These are phyloP conservation scores for Poliocrania exsul DNA, from an alignment of 2,797 vertebrate species.

Conservation along the genomic window DNA sequence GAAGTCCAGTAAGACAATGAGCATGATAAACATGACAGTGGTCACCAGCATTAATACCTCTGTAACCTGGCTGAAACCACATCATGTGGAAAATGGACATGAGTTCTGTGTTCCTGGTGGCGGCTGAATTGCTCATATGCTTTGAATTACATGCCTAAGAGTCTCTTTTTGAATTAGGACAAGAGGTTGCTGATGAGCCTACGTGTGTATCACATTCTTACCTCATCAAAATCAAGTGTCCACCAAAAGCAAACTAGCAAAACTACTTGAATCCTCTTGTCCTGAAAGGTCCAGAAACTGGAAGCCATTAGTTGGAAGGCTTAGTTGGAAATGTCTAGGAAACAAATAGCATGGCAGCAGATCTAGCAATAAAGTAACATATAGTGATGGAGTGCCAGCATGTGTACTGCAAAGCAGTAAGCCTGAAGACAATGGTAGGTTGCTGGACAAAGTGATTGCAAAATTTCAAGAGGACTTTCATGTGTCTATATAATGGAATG, in stretches of 20 bases:
- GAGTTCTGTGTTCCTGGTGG: not conserved
- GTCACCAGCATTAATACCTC: not conserved
- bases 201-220: not conserved
- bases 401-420: not conserved
- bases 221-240: not conserved
- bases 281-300: not conserved
- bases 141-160: not conserved
- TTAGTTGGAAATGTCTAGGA: not conserved
- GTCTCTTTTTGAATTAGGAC: not conserved
- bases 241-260: not conserved
- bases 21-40: not conserved
- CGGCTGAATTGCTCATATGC: not conserved
- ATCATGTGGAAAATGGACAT: not conserved
- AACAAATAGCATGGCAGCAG: not conserved
- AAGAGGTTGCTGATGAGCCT: not conserved
- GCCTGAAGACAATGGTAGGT: not conserved
- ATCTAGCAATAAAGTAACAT: not conserved
- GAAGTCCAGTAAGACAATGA: not conserved
- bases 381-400: not conserved
- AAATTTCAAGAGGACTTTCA: not conserved
- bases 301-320: not conserved
- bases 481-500: not conserved
- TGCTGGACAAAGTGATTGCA: not conserved
- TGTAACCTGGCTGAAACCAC: not conserved
- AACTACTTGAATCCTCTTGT: not conserved